A percentile compares a stretch with the other conserved stretches of the same genome.
Conservation (phyloP, 2,113 vertebrate genomes). For the Spilogale gracilis region DNA sequence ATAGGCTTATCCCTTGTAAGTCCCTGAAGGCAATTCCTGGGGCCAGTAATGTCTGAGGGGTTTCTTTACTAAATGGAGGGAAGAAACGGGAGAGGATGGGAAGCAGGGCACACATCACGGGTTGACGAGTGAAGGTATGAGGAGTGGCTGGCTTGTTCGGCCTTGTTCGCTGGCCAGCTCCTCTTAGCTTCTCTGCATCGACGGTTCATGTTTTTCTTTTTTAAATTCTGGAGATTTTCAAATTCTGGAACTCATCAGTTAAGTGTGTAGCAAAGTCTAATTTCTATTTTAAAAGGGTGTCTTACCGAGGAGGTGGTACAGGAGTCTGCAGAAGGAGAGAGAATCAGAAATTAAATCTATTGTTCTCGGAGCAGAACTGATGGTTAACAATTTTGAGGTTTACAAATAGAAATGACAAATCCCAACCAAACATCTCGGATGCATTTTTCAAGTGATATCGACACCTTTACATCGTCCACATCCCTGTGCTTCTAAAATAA, state of each 20-base stretch:
- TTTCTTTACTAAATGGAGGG: background rate
- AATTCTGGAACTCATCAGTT: background rate
- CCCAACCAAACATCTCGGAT: background rate
- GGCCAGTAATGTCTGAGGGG: too few relatives aligned
- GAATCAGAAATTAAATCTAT: background rate
- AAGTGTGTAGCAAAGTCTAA: background rate
- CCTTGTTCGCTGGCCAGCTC: background rate
- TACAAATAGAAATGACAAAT: background rate
- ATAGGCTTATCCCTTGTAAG: background rate
- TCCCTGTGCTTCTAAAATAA: background rate
- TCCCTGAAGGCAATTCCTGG: background rate
- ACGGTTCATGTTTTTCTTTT: background rate
- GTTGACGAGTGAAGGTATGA: rapidly evolving
- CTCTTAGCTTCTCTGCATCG: background rate
- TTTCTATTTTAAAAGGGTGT: background rate
- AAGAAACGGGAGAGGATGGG: background rate
- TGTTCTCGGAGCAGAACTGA: background rate
- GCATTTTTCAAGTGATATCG: background rate
- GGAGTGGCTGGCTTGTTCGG: background rate
- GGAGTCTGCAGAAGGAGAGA: constrained; percentile 68
- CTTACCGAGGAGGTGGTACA: constrained; percentile 78
- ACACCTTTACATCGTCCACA: background rate
- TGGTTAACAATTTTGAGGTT: background rate
- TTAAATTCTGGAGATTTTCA: background rate
- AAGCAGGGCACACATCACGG: too few relatives aligned